These are phyloP conservation scores for Hermetia illucens DNA, from an alignment of 1,140 invertebrate species.

Conservation along the genomic window DNA sequence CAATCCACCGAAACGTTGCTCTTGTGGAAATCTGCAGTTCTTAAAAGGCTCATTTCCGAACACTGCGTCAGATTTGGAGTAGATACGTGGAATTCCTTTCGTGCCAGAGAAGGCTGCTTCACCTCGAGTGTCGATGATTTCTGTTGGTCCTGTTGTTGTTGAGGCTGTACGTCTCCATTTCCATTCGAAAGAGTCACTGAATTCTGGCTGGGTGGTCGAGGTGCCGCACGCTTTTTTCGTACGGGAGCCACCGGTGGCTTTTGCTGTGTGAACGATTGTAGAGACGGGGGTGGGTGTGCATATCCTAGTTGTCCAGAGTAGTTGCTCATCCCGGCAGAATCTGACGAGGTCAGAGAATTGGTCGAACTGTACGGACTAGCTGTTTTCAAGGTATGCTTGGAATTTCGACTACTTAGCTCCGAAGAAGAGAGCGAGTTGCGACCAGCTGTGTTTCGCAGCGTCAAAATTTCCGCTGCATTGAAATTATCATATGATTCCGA, in stretches of 20 bases:
- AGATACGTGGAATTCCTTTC: constrained; percentile 22
- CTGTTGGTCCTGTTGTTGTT: constrained; percentile 17
- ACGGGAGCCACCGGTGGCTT: constrained; percentile 14
- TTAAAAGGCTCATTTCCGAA: constrained; percentile 4
- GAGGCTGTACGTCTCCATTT: constrained; percentile 12
- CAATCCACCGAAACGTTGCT: constrained; percentile 7
- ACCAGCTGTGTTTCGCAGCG: constrained; percentile 15
- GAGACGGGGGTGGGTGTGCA: no score
- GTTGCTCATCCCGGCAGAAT: constrained; percentile 26
- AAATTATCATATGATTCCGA: constrained; percentile 23
- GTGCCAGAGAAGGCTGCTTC: constrained; percentile 12
- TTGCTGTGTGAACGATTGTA: constrained; percentile 9
- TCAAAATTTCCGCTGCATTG: constrained; percentile 23
- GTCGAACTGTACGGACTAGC: constrained; percentile 29
- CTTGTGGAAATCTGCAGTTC: constrained; percentile 1
- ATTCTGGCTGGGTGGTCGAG: constrained; percentile 24
- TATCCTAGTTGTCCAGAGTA: constrained; percentile 7
- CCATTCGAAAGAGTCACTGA: constrained; percentile 2
- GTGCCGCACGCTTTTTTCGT: constrained; percentile 25
- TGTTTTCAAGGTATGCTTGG: constrained; percentile 26
- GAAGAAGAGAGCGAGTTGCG: constrained; percentile 28
- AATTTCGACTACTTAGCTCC: constrained; percentile 27
- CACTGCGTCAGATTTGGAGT: constrained; percentile 20
- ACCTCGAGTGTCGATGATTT: constrained; percentile 2
- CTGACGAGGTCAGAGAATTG: constrained; percentile 28